Conservation (phyloP, 2,797 vertebrate species). For the Rhincodon typus region DNA sequence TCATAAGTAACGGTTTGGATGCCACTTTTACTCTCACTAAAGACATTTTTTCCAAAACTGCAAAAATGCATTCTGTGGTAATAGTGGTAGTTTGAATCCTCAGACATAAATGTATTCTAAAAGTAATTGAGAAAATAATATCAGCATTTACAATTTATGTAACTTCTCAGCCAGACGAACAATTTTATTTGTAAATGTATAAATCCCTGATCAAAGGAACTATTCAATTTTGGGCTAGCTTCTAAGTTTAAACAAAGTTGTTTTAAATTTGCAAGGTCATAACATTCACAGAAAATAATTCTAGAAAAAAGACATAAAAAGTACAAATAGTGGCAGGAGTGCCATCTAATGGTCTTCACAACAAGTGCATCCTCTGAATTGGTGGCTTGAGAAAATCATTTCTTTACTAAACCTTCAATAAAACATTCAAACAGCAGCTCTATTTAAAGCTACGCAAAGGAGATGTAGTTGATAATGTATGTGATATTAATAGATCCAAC, state of each 20-base stretch:
- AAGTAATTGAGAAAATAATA: slow-evolving; percentile 18
- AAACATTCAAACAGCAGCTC: neutral
- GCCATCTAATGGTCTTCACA: slow-evolving; percentile 15
- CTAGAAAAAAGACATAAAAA: neutral
- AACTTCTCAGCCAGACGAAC: neutral
- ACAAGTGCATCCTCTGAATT: neutral
- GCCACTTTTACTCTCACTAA: neutral
- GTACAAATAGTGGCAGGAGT: neutral
- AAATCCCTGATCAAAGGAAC: neutral
- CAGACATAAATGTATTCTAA: no score
- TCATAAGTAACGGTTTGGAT: neutral
- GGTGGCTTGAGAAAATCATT: neutral
- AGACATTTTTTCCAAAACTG: neutral
- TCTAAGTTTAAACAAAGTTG: neutral
- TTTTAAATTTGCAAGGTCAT: neutral
- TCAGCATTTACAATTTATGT: neutral
- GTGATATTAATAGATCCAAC: neutral
- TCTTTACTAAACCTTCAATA: neutral
- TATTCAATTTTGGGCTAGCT: neutral
- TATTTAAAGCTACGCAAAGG: neutral
- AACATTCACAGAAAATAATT: neutral
- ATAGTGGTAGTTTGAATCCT: neutral
- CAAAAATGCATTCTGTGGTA: neutral
- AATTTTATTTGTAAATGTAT: neutral
- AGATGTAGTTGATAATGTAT: neutral